These are phyloP conservation scores for Temnothorax curvispinosus DNA, from an alignment of 1,140 invertebrate species.

Conservation along the genomic window DNA sequence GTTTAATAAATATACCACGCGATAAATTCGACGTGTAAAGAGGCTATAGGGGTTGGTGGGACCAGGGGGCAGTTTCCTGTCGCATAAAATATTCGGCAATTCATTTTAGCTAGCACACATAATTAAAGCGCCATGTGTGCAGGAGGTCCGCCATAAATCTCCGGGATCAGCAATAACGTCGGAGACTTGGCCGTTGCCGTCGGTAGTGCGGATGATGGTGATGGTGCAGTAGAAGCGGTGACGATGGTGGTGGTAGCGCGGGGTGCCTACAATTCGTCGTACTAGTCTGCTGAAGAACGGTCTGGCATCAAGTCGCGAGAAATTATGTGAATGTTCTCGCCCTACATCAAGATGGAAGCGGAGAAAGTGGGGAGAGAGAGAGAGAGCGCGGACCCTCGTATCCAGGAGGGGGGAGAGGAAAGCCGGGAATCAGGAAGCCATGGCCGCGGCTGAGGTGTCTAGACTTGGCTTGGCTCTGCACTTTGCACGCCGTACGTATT, in stretches of 20 bases:
- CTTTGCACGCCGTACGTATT: slow-evolving; percentile 76
- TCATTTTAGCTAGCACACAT: slow-evolving; percentile 81
- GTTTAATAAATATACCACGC: slow-evolving; percentile 71
- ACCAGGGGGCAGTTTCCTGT: slow-evolving; percentile 61
- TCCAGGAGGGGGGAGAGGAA: not conserved
- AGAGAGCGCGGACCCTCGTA: not conserved
- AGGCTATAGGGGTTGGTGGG: slow-evolving; percentile 16
- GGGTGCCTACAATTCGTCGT: slow-evolving; percentile 81
- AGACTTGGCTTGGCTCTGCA: slow-evolving; percentile 73
- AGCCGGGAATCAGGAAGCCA: slow-evolving; percentile 47
- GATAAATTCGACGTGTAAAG: slow-evolving; percentile 63
- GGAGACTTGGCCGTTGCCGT: slow-evolving; percentile 78
- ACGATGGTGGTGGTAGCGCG: slow-evolving; percentile 61
- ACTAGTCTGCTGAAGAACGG: slow-evolving; percentile 77
- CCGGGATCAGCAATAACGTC: slow-evolving; percentile 84
- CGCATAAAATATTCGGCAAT: slow-evolving; percentile 84
- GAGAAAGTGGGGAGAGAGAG: slow-evolving; percentile 33
- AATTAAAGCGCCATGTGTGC: slow-evolving; percentile 85
- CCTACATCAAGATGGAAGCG: slow-evolving; percentile 61
- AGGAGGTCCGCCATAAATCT: slow-evolving; percentile 83
- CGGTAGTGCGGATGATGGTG: slow-evolving; percentile 73
- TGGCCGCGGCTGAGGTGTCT: slow-evolving; percentile 72
- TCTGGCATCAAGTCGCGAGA: slow-evolving; percentile 81
- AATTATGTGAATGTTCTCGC: slow-evolving; percentile 82
- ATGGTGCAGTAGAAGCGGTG: slow-evolving; percentile 65